These are phyloP conservation scores for Numenius phaeopus DNA, from an alignment of 2,797 vertebrate species.

Conservation along the genomic window DNA sequence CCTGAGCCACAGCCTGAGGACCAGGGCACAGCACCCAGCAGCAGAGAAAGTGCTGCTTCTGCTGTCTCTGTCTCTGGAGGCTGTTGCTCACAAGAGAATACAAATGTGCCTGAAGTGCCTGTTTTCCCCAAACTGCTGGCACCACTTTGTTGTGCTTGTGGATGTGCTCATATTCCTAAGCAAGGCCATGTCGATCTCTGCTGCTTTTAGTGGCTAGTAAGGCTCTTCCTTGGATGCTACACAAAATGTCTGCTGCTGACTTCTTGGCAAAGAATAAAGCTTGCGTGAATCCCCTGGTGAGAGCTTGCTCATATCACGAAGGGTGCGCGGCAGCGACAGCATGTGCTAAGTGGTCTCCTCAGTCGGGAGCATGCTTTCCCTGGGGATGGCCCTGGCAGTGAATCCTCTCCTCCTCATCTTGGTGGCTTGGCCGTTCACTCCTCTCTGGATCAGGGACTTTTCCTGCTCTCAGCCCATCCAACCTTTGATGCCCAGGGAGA, in stretches of 20 bases:
- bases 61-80: neutral
- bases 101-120: neutral
- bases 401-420: neutral
- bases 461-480: neutral
- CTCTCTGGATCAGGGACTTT: neutral
- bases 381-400: accelerated
- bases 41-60: neutral
- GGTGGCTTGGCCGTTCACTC: accelerated
- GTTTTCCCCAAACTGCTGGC: neutral
- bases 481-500: neutral
- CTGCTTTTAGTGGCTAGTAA: neutral
- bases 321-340: neutral
- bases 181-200: neutral
- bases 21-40: accelerated
- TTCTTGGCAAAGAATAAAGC: neutral
- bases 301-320: neutral
- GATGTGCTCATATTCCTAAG: neutral
- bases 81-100: neutral
- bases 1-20: accelerated
- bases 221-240: neutral
- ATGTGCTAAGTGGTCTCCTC: neutral
- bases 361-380: accelerated
- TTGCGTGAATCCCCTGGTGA: neutral
- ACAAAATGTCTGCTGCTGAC: neutral
- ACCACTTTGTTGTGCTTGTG: neutral